Percentiles rank a stretch among this genome's conserved stretches.
Evolutionary conservation across 2,888 invertebrate species (phyloP).

Genomic region (Caprella mutica): DNA sequence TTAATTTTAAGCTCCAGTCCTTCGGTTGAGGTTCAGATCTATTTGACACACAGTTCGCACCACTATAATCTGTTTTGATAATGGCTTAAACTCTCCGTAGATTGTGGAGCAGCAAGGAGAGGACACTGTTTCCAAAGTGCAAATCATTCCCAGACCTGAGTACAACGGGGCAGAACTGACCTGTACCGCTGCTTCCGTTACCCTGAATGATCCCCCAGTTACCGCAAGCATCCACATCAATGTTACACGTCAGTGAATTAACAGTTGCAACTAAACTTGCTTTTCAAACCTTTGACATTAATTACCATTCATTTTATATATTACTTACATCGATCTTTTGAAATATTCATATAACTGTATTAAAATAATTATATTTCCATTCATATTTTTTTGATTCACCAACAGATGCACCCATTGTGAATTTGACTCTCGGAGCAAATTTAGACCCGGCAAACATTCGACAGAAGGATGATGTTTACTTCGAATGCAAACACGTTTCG

Average conservation of each 20-base stretch:
- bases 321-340: neutral
- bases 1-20: no score
- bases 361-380: neutral
- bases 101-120: constrained; percentile 22
- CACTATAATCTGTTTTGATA: no score
- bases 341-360: neutral
- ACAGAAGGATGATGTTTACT: constrained; percentile 31
- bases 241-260: constrained; percentile 25
- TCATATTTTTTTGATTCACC: no score
- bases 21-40: no score
- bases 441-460: constrained; percentile 21
- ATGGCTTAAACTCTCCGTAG: neutral
- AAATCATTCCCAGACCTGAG: constrained; percentile 17
- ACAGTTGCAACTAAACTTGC: neutral
- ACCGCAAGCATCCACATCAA: constrained; percentile 17
- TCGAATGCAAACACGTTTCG: constrained; percentile 28
- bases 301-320: neutral
- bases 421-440: constrained; percentile 18
- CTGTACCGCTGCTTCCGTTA: constrained; percentile 23
- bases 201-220: constrained; percentile 21
- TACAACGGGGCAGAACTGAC: constrained; percentile 19
- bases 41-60: no score
- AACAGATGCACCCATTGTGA: constrained; percentile 24
- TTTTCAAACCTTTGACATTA: neutral
- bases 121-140: constrained; percentile 24